Evolutionary conservation across 1,140 invertebrate genomes (phyloP).

Genomic region (Caenorhabditis latens): DNA sequence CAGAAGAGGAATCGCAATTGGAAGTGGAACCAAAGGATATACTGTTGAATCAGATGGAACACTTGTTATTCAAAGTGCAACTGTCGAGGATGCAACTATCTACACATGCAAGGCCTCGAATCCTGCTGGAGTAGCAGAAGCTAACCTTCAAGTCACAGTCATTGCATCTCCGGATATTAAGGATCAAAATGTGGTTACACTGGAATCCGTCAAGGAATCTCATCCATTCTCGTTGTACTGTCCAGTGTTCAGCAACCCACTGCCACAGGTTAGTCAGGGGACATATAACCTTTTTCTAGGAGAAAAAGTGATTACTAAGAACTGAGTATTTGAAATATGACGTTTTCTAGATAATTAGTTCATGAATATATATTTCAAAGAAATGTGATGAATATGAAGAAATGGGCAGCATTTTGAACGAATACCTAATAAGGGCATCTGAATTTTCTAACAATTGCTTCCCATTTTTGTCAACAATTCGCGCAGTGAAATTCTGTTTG

Average conservation of each 20-base stretch:
- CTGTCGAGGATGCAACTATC: constrained; percentile 84
- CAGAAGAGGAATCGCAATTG: constrained; percentile 60
- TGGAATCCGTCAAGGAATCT: constrained; percentile 65
- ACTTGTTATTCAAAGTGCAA: constrained; percentile 84
- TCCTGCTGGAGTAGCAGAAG: constrained; percentile 83
- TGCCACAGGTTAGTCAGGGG: constrained; percentile 56
- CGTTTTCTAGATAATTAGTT: too few species aligned
- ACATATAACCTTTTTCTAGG: not conserved
- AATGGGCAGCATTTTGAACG: too few species aligned
- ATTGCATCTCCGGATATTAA: constrained; percentile 70
- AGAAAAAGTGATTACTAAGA: not conserved
- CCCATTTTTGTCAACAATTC: too few species aligned
- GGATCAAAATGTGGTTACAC: constrained; percentile 64
- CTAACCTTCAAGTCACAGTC: constrained; percentile 80
- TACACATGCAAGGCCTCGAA: constrained; percentile 88
- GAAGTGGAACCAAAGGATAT: constrained; percentile 46
- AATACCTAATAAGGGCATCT: too few species aligned
- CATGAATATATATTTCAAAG: too few species aligned
- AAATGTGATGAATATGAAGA: too few species aligned
- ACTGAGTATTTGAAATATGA: too few species aligned
- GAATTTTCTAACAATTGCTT: too few species aligned
- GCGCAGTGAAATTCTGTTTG: too few species aligned
- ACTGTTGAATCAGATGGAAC: constrained; percentile 64
- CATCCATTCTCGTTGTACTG: constrained; percentile 70
- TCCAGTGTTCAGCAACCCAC: constrained; percentile 68